A percentile compares a stretch with the other conserved stretches of the same genome.
Evolutionary conservation across 2,113 vertebrate species (phyloP).

Genomic region (Strix uralensis): DNA sequence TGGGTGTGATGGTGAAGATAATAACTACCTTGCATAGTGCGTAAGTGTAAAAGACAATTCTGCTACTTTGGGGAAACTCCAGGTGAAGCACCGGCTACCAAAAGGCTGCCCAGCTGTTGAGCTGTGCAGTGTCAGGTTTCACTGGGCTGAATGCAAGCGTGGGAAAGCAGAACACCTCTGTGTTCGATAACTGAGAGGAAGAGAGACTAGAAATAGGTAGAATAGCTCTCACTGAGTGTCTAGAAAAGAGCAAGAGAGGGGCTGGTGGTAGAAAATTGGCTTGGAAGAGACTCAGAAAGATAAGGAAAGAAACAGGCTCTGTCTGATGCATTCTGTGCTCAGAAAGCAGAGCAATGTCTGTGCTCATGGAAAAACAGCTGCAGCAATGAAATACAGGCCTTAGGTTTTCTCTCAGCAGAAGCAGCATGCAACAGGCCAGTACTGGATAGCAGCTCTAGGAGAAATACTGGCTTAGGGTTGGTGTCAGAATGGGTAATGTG

Average conservation of each 20-base stretch:
- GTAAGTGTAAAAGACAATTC: neutral
- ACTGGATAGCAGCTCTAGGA: neutral
- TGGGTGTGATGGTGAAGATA: neutral
- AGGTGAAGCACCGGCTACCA: neutral
- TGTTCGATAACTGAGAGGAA: neutral
- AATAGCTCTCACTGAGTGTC: neutral
- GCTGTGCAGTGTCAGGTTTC: neutral
- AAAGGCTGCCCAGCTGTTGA: neutral
- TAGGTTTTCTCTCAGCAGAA: neutral
- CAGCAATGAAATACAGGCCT: neutral
- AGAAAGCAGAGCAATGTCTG: neutral
- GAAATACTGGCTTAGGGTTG: neutral
- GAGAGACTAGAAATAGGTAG: neutral
- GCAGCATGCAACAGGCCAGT: neutral
- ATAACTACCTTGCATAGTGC: neutral
- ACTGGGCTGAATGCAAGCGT: accelerated
- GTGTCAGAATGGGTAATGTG: neutral
- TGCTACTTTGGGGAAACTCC: neutral
- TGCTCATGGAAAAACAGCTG: neutral
- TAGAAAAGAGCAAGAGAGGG: neutral
- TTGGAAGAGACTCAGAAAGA: neutral
- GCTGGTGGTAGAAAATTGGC: neutral
- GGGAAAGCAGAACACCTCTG: accelerated
- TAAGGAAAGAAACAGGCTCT: neutral
- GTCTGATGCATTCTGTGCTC: neutral